A percentile compares a stretch with the other conserved stretches of the same genome.
Evolutionary conservation across 2,888 invertebrate species (phyloP).

Genomic region (Leptopilina syphax): DNA sequence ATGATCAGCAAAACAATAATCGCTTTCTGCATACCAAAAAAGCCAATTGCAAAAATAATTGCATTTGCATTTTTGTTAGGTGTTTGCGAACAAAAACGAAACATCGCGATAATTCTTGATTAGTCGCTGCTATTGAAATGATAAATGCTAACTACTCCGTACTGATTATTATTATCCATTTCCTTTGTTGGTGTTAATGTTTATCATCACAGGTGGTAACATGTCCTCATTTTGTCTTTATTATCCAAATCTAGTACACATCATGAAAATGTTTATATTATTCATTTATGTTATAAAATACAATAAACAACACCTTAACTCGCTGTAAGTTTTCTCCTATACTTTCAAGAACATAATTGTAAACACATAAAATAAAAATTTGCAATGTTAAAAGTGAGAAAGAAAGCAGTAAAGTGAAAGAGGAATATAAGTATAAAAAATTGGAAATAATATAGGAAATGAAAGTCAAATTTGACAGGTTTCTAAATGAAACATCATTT

Average conservation of each 20-base stretch:
- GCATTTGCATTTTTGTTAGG: too few relatives aligned
- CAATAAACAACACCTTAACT: too few relatives aligned
- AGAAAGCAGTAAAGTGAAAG: neutral
- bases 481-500: neutral
- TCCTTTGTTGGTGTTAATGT: slow-evolving; percentile 10
- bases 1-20: too few relatives aligned
- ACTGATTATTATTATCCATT: slow-evolving; percentile 20
- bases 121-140: slow-evolving; percentile 10
- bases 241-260: too few relatives aligned
- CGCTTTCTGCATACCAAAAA: too few relatives aligned
- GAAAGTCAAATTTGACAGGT: neutral
- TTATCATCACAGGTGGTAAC: slow-evolving; percentile 14
- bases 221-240: neutral
- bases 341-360: too few relatives aligned
- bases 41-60: too few relatives aligned
- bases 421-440: neutral
- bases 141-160: slow-evolving; percentile 3
- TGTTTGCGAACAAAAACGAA: neutral
- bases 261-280: too few relatives aligned
- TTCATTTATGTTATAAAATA: too few relatives aligned
- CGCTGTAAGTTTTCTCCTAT: too few relatives aligned
- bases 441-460: neutral
- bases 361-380: too few relatives aligned
- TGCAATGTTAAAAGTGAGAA: too few relatives aligned
- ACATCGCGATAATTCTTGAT: neutral